Evolutionary conservation across 2,113 vertebrate genomes (phyloP).

Genomic region (Mustelus asterias): DNA sequence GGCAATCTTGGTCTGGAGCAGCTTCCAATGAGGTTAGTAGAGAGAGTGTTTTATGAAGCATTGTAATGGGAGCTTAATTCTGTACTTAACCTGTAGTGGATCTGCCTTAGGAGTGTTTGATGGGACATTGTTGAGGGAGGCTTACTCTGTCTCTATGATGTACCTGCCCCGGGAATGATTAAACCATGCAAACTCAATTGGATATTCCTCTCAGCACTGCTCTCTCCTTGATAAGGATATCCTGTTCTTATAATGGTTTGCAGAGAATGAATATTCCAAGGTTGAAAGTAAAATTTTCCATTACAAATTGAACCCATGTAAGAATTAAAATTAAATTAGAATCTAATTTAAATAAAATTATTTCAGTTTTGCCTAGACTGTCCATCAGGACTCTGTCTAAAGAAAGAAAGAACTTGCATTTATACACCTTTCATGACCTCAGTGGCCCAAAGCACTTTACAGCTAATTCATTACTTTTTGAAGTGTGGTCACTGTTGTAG

Average conservation of each 20-base stretch:
- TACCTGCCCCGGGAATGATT: not conserved
- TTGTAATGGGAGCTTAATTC: not conserved
- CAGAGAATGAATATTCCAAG: not conserved
- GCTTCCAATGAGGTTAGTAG: not conserved
- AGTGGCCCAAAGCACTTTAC: not conserved
- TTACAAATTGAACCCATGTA: not conserved
- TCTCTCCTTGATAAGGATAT: not conserved
- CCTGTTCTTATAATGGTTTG: not conserved
- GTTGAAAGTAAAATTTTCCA: not conserved
- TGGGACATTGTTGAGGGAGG: not conserved
- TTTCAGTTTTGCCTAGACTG: not conserved
- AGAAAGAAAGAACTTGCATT: not conserved
- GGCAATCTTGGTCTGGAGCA: not conserved
- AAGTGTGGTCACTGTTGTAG: not conserved
- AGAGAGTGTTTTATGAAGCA: not conserved
- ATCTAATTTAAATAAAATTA: slow-evolving; percentile 10
- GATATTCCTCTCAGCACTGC: not conserved
- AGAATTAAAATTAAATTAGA: slow-evolving; percentile 2
- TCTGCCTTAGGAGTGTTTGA: not conserved
- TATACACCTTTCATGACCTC: not conserved
- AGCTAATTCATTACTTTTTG: not conserved
- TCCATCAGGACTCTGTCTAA: not conserved
- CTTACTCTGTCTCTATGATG: not conserved
- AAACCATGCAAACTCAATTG: not conserved
- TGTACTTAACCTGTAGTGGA: not conserved